Evolutionary conservation across 2,113 vertebrate genomes (phyloP).

Genomic region (Dasyprocta punctata): DNA sequence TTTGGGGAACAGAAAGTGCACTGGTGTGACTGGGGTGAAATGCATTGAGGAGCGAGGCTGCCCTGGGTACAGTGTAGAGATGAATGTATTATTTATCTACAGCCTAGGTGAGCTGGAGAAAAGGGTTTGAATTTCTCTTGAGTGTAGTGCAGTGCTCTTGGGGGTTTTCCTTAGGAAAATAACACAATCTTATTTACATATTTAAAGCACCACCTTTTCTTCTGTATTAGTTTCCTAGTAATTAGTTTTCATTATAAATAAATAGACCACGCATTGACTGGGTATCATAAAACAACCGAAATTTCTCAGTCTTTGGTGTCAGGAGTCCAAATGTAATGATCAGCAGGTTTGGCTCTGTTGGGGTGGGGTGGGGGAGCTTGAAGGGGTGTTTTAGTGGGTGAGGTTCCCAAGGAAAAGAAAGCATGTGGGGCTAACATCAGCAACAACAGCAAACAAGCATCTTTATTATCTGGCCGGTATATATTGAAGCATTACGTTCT

Average conservation of each 20-base stretch:
- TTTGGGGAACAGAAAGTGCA: neutral
- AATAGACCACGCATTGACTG: neutral
- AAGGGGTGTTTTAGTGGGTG: neutral
- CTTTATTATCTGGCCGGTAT: neutral
- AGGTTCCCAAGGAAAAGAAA: neutral
- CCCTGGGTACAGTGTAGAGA: neutral
- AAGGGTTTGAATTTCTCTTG: neutral
- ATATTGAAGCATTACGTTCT: neutral
- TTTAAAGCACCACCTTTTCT: neutral
- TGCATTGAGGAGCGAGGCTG: neutral
- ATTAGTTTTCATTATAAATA: neutral
- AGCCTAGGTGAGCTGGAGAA: accelerated
- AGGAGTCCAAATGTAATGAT: neutral
- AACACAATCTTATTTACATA: neutral
- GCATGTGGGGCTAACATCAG: neutral
- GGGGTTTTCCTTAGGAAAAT: neutral
- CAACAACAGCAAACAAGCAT: no score
- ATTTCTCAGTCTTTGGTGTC: neutral
- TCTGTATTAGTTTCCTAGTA: neutral
- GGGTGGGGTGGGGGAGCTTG: neutral
- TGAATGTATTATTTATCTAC: neutral
- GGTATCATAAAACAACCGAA: neutral
- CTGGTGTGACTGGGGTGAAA: neutral
- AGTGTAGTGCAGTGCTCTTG: neutral
- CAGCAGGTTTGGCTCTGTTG: neutral